Base-by-base conservation (phyloP, 2,888 invertebrate species). In the Protonemura montana region DNA sequence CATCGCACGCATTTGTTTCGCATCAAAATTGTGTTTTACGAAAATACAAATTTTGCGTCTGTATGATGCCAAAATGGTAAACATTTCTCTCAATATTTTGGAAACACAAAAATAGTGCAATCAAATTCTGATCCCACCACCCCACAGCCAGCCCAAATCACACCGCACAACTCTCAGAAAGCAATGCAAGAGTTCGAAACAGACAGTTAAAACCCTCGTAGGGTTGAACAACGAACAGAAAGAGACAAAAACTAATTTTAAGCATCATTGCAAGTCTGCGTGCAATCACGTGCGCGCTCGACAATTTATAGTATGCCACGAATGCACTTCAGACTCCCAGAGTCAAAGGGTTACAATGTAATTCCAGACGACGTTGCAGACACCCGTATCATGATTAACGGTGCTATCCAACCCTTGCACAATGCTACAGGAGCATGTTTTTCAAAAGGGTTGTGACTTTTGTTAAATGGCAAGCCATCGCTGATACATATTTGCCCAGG, bases 281-380 rank as follows among this genome's bases (percentile, higher is more conserved):
- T 59, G 13, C 59, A 59, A 59, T 59, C 3, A 27, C 2, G 25
- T 7, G 6, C 26, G 2, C 78, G 7, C 78, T 13, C 25, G 21
- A 78, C 27, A 27, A 78, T 78, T 78, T 78, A 78, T 78, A 27
- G 78, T 78, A 78, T 78, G 28, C 26, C 10, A 3, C 16, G 78
- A 26, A 78, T 78, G 78, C 78, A 78, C 28, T 78, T 1, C 26
- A 6, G 35, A 35, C 3, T 35, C 35, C 35, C 35, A 26, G 28
- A 21, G 78, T 78, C 78, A 78, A 78, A 78, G 78, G 78, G 78
- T 59, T 78, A 78, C 26, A 78, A 78, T 78, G 78, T 27, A 78
- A 13, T 78, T 78, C 26, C 78, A 27, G 59, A 59, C 59, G 59
- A 59, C 59, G 21, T 13, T 59, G 59, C 59, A 59, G 1, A 21